Evolutionary conservation across 2,113 vertebrate genomes (phyloP).

Genomic region (Petrocephalus zakoni): DNA sequence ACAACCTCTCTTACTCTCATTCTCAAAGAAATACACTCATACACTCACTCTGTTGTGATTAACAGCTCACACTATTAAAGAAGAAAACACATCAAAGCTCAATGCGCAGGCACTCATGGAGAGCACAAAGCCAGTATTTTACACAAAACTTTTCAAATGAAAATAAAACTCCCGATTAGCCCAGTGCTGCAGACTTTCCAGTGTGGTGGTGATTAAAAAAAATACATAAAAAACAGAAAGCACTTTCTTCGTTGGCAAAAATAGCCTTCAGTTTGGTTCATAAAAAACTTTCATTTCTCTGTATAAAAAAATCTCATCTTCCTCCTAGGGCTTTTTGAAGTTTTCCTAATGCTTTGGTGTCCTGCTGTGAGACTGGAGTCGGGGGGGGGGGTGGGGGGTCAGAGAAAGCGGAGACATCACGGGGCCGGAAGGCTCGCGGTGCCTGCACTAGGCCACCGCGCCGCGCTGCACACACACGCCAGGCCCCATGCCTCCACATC

Average conservation of each 20-base stretch:
- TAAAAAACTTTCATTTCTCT: conserved; percentile 35
- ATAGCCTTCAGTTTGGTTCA: conserved; percentile 43
- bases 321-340: not conserved
- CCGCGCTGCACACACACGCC: not conserved
- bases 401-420: not conserved
- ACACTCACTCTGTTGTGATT: not conserved
- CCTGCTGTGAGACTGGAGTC: not conserved
- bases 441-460: not conserved
- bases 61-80: not conserved
- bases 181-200: conserved; percentile 48
- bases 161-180: conserved; percentile 27
- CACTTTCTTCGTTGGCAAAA: conserved; percentile 20
- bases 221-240: conserved; percentile 38
- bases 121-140: conserved; percentile 28
- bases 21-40: not conserved
- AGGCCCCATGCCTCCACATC: not conserved
- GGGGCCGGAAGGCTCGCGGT: not conserved
- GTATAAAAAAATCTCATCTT: conserved; percentile 29
- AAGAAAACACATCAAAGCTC: conserved; percentile 15
- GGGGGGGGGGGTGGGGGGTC: not conserved
- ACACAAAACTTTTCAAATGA: conserved; percentile 34
- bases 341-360: not conserved
- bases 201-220: conserved; percentile 44
- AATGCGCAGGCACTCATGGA: not conserved
- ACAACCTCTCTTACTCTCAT: not conserved